phyloP scores from a whole-genome alignment of 2,797 vertebrate genomes.

The Trachops cirrhosus region DNA sequence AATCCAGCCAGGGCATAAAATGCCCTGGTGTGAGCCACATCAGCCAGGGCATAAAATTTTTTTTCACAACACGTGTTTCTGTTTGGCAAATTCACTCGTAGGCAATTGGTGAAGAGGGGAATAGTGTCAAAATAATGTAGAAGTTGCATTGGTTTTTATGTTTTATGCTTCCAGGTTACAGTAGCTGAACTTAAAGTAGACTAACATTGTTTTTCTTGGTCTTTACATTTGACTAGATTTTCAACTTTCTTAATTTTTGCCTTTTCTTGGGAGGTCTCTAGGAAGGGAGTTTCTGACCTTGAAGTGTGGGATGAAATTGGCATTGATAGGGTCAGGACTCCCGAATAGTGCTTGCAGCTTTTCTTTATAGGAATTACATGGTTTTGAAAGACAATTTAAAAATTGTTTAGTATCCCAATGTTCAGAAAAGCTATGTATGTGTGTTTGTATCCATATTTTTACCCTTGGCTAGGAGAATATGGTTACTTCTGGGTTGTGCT shows the following conservation, averaged over 20 bases:
- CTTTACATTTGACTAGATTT: slow-evolving; percentile 26
- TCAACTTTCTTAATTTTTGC: slow-evolving; percentile 30
- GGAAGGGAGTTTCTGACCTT: slow-evolving; percentile 11
- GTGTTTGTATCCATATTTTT: not conserved
- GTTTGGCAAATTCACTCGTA: slow-evolving; percentile 4
- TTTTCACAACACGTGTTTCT: slow-evolving; percentile 14
- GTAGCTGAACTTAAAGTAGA: slow-evolving; percentile 22
- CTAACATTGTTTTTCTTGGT: not conserved
- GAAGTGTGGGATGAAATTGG: not conserved
- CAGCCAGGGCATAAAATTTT: not conserved
- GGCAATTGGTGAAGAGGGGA: not conserved
- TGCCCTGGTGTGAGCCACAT: not conserved
- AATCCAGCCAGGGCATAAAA: not conserved
- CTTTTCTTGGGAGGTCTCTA: slow-evolving; percentile 31
- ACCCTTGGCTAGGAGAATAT: not conserved
- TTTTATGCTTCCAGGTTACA: not conserved
- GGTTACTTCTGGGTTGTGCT: slow-evolving; percentile 7
- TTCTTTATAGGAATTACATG: not conserved
- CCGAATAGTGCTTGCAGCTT: not conserved
- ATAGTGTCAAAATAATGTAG: not conserved
- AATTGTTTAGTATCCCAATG: not conserved
- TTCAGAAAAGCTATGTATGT: not conserved
- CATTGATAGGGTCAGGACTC: not conserved
- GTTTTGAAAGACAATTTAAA: slow-evolving; percentile 45
- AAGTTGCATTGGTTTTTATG: not conserved